These are phyloP conservation scores for Hypotaenidia okinawae DNA, from an alignment of 2,797 vertebrate species.

Conservation along the genomic window DNA sequence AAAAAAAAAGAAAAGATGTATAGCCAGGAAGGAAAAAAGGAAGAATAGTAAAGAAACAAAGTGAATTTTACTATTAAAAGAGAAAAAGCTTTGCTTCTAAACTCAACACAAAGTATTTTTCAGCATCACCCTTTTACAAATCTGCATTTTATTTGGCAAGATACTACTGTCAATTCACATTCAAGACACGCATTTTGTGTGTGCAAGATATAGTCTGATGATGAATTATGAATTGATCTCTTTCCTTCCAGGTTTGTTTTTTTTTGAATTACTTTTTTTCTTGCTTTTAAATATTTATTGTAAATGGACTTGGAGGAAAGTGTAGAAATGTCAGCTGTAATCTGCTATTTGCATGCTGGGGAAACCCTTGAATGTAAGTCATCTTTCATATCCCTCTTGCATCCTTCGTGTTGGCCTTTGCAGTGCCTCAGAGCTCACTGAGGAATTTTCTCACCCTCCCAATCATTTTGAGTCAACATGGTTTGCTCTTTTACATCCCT, in stretches of 20 bases:
- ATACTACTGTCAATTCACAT: slow-evolving; percentile 8
- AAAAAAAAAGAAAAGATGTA: background rate
- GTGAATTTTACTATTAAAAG: background rate
- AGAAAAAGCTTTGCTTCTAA: background rate
- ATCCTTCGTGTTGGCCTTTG: background rate
- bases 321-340: slow-evolving; percentile 14
- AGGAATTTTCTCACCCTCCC: background rate
- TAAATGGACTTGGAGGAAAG: slow-evolving; percentile 1
- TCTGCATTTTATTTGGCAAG: background rate
- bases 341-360: background rate
- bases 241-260: slow-evolving; percentile 8
- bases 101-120: background rate
- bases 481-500: background rate
- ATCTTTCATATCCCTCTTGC: background rate
- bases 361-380: background rate
- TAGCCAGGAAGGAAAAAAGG: background rate
- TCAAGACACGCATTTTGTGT: background rate
- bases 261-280: background rate
- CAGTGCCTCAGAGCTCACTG: background rate
- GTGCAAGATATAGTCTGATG: background rate
- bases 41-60: background rate
- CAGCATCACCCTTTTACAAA: background rate
- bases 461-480: background rate
- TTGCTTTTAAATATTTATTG: slow-evolving; percentile 57
- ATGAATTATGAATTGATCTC: slow-evolving; percentile 52